Evolutionary conservation across 2,888 invertebrate species (phyloP).

Genomic region (Macrosoma leucophasiata): DNA sequence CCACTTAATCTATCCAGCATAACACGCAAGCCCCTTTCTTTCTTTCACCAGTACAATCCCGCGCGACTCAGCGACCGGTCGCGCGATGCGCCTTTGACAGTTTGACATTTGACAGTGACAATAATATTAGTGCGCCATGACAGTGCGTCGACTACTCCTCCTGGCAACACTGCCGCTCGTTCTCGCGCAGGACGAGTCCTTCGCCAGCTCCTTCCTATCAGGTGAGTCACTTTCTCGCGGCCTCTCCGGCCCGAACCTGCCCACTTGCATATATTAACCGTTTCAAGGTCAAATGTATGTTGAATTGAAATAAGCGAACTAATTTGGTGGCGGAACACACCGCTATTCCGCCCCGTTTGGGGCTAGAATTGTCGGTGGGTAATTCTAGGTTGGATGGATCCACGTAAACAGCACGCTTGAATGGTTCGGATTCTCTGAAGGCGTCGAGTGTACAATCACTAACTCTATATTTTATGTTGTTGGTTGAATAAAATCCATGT

Average conservation of each 20-base stretch:
- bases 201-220: conserved; percentile 88
- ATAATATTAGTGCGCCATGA: conserved; percentile 42
- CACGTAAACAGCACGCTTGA: too few species aligned
- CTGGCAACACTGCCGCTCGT: conserved; percentile 34
- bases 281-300: conserved; percentile 15
- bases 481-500: too few species aligned
- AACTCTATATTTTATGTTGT: too few species aligned
- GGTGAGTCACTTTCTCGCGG: too few species aligned
- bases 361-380: too few species aligned
- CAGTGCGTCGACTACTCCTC: conserved; percentile 39
- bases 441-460: too few species aligned
- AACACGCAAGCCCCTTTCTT: conserved; percentile 46
- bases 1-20: conserved; percentile 14
- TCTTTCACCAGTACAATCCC: conserved; percentile 44
- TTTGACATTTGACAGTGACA: conserved; percentile 27
- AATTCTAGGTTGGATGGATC: too few species aligned
- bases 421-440: too few species aligned
- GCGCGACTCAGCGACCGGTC: conserved; percentile 45
- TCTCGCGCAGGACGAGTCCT: conserved; percentile 81
- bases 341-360: too few species aligned
- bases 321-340: too few species aligned
- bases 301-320: conserved; percentile 22
- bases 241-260: conserved; percentile 12
- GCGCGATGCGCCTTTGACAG: conserved; percentile 45
- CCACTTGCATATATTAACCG: conserved; percentile 20